Base-by-base conservation (phyloP, 2,888 invertebrate genomes). In the Orgyia antiqua region DNA sequence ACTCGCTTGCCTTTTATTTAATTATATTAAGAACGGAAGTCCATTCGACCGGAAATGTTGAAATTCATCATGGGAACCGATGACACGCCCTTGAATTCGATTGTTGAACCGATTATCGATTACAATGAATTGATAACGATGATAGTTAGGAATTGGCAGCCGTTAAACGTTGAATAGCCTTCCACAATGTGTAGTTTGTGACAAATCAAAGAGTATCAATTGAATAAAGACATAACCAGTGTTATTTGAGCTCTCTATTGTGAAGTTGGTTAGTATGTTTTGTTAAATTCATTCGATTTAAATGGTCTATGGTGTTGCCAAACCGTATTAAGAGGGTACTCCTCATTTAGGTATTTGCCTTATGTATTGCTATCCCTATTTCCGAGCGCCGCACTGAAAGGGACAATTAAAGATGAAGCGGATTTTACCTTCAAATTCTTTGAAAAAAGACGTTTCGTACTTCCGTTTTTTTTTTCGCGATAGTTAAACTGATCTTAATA, bases 71-170 rank as follows among this genome's bases (percentile, higher is more conserved):
- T 58, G 61, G 58, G 61, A 52, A 58, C 44, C 51, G 40, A 47
- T 47, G 57, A 46, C 54, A 56, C 58, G 61, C 61, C 60, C 60
- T 59, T 61, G 58, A 51, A 51, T 52, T 51, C 27, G 35, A 45
- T 42, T 45, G 45, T 45, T 27, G 33, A 46, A 42, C 43, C 36
- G 53, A 51, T 51, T 51, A 31, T 44, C 42, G 42, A 57, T 43
- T 45, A 42, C 32, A 51, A 41, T 41, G 33, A 42, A 44, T 45
- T 42, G 54, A 50, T 51, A 48, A 39, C 36, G 33, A 46, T 46
- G 48, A 44, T 27, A 37, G 41, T 42, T 34, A 26, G 36, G 41
- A 40, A 41, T 45, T 43, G 49, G 46, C 30, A 32, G 28, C 45
- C 45, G 45, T 46, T 31, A 46, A 42, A 39, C 40, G 46, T 29